Evolutionary conservation across 2,113 vertebrate species (phyloP).

Genomic region (Melierax canorus): DNA sequence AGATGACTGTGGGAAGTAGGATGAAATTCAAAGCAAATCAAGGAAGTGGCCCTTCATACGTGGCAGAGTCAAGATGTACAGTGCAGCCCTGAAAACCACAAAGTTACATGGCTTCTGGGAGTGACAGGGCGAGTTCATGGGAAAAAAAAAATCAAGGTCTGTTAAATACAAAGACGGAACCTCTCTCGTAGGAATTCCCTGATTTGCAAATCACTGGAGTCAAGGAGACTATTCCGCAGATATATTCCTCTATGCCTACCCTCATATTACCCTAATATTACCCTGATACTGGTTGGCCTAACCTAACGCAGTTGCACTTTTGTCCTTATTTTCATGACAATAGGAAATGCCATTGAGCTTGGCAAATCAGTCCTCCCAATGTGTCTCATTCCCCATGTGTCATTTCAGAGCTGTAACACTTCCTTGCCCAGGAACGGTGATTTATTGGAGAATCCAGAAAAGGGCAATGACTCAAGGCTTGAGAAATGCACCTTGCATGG

Average conservation of each 20-base stretch:
- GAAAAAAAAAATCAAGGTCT: not conserved
- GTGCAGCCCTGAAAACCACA: not conserved
- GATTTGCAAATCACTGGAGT: not conserved
- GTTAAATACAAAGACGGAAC: not conserved
- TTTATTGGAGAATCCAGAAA: not conserved
- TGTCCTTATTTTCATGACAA: not conserved
- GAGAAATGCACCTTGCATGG: not conserved
- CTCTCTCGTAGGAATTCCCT: not conserved
- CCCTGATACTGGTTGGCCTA: not conserved
- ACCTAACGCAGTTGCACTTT: not conserved
- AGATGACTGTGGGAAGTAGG: not conserved
- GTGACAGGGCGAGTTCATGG: fast-evolving
- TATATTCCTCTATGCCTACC: not conserved
- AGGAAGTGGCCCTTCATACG: not conserved
- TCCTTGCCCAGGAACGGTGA: not conserved
- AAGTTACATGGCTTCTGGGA: not conserved
- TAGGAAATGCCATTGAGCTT: not conserved
- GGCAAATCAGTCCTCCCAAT: not conserved
- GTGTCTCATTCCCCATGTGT: not conserved
- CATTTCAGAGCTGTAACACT: not conserved
- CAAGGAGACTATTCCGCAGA: not conserved
- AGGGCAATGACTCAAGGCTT: not conserved
- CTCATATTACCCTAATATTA: not conserved
- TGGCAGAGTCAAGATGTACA: not conserved
- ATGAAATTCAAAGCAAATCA: not conserved